A percentile compares a stretch with the other conserved stretches of the same genome.
Evolutionary conservation across 2,888 invertebrate genomes (phyloP).

Genomic region (Drosophila cracens): DNA sequence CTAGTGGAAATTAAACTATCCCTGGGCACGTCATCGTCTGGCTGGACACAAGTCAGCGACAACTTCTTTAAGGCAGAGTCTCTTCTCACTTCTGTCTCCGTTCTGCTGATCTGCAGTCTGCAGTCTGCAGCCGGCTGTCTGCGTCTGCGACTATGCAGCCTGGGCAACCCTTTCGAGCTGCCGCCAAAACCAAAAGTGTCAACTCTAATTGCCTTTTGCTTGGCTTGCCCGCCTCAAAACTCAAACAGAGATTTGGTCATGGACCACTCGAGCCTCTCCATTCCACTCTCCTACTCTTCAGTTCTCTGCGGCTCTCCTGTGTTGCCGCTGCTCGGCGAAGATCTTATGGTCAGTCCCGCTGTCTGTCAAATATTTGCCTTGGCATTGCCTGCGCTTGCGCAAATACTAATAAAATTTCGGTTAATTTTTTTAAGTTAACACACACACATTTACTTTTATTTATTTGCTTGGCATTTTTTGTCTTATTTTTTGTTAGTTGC

Average conservation of each 20-base stretch:
- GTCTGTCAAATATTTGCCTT: conserved; percentile 76
- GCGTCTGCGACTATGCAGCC: conserved; percentile 14
- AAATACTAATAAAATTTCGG: conserved; percentile 85
- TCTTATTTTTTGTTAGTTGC: conserved; percentile 14
- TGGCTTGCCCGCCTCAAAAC: conserved; percentile 70
- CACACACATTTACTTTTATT: conserved; percentile 74
- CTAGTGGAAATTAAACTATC: conserved; percentile 79
- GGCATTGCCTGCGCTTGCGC: conserved; percentile 82
- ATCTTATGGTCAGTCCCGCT: conserved; percentile 68
- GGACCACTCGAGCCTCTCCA: conserved; percentile 45
- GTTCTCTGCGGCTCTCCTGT: neutral
- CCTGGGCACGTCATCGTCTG: conserved; percentile 73
- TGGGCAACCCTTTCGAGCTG: conserved; percentile 40
- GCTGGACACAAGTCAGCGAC: conserved; percentile 52
- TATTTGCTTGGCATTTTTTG: conserved; percentile 66
- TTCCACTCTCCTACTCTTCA: conserved; percentile 13
- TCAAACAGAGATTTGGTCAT: conserved; percentile 64
- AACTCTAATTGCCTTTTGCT: conserved; percentile 83
- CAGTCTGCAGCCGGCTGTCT: conserved; percentile 14
- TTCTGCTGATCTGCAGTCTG: conserved; percentile 20
- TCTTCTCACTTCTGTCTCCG: conserved; percentile 16
- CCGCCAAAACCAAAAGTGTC: conserved; percentile 75
- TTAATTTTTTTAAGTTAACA: conserved; percentile 82
- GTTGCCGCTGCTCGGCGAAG: conserved; percentile 52
- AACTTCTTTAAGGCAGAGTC: conserved; percentile 59